Evolutionary conservation across 2,888 invertebrate genomes (phyloP).

Genomic region (Carabus problematicus): DNA sequence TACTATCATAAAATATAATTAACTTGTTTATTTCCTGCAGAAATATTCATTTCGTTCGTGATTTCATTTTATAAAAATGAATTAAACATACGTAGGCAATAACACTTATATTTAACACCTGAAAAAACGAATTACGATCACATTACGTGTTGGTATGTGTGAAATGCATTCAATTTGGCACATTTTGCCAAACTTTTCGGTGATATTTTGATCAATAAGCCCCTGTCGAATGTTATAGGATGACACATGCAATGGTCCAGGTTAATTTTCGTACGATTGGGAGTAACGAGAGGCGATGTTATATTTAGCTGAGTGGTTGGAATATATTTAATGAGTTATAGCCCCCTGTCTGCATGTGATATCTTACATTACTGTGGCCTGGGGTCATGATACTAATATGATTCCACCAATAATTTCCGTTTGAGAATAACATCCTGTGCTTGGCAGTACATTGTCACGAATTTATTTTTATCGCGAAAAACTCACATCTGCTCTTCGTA

Average conservation of each 20-base stretch:
- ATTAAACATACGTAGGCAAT: too few relatives aligned
- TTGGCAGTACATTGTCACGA: conserved; percentile 1
- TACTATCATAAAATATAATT: too few relatives aligned
- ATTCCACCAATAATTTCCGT: conserved; percentile 40
- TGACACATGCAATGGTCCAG: conserved; percentile 38
- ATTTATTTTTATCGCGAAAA: too few relatives aligned
- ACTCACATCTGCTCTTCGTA: neutral
- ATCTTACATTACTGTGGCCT: conserved; percentile 14
- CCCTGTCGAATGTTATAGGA: conserved; percentile 37
- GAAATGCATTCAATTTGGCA: too few relatives aligned
- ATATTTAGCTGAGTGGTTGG: conserved; percentile 6
- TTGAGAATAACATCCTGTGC: conserved; percentile 34
- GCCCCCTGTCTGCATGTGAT: conserved; percentile 27
- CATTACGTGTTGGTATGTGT: too few relatives aligned
- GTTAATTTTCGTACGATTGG: conserved; percentile 1
- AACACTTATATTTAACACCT: too few relatives aligned
- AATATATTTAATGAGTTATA: conserved; percentile 28
- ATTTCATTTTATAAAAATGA: too few relatives aligned
- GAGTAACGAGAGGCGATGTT: neutral
- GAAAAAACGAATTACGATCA: too few relatives aligned
- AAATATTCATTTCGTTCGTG: too few relatives aligned
- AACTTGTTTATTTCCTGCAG: too few relatives aligned
- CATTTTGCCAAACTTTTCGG: too few relatives aligned
- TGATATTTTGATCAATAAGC: conserved; percentile 15
- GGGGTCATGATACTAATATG: conserved; percentile 37